Base-by-base conservation (phyloP, 2,888 invertebrate species). In the Selenia dentaria region DNA sequence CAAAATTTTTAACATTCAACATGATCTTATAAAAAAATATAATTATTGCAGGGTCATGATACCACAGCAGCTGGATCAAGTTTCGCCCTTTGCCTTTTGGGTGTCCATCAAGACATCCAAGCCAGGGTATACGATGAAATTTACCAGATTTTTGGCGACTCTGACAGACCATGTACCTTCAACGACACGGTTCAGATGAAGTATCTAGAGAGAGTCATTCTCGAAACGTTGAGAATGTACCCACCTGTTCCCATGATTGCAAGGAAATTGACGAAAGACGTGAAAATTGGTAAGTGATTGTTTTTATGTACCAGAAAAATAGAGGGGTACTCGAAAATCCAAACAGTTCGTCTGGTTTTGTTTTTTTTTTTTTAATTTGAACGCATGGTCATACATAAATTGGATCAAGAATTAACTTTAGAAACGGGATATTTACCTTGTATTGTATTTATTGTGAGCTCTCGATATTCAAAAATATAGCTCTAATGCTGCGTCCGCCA, bases 21-120 rank as follows among this genome's bases (percentile, higher is more conserved):
- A n/a, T n/a, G n/a, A n/a, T n/a, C n/a, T n/a, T 8, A 22, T 22
- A 3, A 22, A 4, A 22, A 3, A 22, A 2, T 24, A 5, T n/a
- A 13, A 18, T 16, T 33, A 12, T 38, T 47, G 13, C 41, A 90
- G 91, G 91, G 91, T n/a, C 91, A 91, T 53, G 91, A 91, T 45
- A 91, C 91, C 0, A 90, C 86, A 5, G 88, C 91, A 8, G 96
- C 97, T 22, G 97, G 95, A 1, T 95, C 97, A 56, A 96, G 96
- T 73, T 98, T 97, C 92, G 95, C 96, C 50, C 89, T 97, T 2
- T 95, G 95, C 58, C 91, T 97, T 67, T 93, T 98, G 71, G 97
- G 96, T 3, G 92, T 95, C 26, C 93, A 97, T 70, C 95, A 94
- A 28, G 92, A 96, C 6, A 93, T 97, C 28, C 97, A 98, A 83